Percentiles rank a stretch among this genome's conserved stretches.
phyloP scores from a whole-genome alignment of 2,113 vertebrate genomes.

The Lates calcarifer region DNA sequence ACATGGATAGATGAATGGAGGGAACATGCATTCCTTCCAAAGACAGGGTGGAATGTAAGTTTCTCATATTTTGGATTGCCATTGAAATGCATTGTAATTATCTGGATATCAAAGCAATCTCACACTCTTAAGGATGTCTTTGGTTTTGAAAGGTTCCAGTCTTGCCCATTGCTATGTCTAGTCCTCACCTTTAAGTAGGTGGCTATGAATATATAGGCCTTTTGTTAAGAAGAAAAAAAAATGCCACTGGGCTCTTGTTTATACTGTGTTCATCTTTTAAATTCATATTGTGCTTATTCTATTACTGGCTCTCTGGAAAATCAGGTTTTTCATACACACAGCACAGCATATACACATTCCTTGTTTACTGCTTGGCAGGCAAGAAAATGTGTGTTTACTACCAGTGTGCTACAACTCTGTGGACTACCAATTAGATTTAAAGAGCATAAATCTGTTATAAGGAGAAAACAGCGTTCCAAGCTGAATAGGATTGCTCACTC shows the following conservation, averaged over 20 bases:
- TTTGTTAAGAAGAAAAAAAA: not conserved
- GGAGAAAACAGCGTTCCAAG: conserved; percentile 49
- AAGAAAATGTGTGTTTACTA: conserved; percentile 38
- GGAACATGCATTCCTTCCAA: conserved; percentile 15
- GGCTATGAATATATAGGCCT: not conserved
- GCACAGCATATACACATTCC: not conserved
- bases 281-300: not conserved
- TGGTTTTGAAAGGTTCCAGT: not conserved
- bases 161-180: no score
- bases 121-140: not conserved
- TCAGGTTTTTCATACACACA: not conserved
- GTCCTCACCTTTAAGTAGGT: not conserved
- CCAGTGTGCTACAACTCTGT: conserved; percentile 27
- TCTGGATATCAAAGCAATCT: not conserved
- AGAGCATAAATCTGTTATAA: conserved; percentile 77
- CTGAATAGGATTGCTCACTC: conserved; percentile 61
- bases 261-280: not conserved
- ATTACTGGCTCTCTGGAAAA: not conserved
- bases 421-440: conserved; percentile 74
- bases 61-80: not conserved
- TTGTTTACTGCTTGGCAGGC: conserved; percentile 23
- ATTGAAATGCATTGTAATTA: not conserved
- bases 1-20: conserved; percentile 16
- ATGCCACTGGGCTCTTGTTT: not conserved
- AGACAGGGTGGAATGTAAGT: not conserved